Percentiles rank a stretch among this genome's conserved stretches.
Evolutionary conservation across 2,888 invertebrate genomes (phyloP).

Genomic region (Leistus spinibarbis): DNA sequence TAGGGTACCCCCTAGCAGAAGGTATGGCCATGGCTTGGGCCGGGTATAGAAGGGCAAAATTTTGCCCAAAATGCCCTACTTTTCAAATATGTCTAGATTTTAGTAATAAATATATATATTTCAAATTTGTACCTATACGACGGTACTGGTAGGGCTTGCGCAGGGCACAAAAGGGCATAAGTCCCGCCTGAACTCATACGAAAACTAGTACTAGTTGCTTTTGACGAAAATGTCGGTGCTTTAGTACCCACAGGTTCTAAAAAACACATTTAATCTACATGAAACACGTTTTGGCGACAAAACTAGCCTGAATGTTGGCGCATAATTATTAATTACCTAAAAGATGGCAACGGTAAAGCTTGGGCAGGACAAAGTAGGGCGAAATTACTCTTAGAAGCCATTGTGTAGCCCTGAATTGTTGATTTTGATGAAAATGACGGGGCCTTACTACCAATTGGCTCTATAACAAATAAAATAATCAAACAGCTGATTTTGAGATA

Average conservation of each 20-base stretch:
- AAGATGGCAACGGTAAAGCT: constrained; percentile 71
- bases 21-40: constrained; percentile 72
- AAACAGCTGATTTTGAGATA: no score
- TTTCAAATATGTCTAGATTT: constrained; percentile 60
- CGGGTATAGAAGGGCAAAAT: constrained; percentile 70
- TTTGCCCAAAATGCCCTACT: constrained; percentile 64
- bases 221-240: constrained; percentile 64
- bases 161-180: constrained; percentile 67
- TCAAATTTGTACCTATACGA: constrained; percentile 43
- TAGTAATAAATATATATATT: not conserved
- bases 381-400: constrained; percentile 56
- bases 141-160: constrained; percentile 74
- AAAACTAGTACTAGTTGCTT: constrained; percentile 61
- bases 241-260: constrained; percentile 80
- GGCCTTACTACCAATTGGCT: constrained; percentile 62
- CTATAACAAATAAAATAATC: constrained; percentile 70
- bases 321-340: constrained; percentile 64
- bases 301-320: not conserved
- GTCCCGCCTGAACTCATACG: constrained; percentile 59
- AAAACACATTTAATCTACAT: constrained; percentile 12
- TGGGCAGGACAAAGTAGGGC: constrained; percentile 67
- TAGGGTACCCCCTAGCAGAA: constrained; percentile 49
- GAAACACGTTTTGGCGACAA: not conserved
- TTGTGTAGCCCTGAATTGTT: constrained; percentile 59
- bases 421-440: constrained; percentile 58